These are phyloP conservation scores for Chalcosyrphus nemorum DNA, from an alignment of 2,888 invertebrate genomes.

Conservation along the genomic window DNA sequence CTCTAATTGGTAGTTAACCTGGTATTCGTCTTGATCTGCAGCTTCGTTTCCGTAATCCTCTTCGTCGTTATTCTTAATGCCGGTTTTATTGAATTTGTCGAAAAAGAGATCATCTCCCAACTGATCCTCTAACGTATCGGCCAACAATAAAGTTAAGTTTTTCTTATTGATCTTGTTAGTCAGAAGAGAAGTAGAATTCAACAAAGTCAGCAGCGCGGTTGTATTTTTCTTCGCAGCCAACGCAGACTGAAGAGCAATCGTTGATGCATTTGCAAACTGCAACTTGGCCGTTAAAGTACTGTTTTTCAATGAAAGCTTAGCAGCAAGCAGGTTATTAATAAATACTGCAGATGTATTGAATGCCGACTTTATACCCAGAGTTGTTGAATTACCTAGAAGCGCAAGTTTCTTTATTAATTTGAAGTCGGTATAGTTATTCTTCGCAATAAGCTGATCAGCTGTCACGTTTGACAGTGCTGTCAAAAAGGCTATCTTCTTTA, in stretches of 20 bases:
- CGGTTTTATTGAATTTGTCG: conserved; percentile 14
- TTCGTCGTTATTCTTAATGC: not conserved
- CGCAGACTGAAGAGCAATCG: not conserved
- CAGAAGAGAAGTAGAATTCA: not conserved
- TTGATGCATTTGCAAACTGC: conserved; percentile 14
- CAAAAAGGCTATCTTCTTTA: not conserved
- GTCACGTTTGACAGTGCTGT: conserved; percentile 3
- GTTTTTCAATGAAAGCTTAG: conserved; percentile 7
- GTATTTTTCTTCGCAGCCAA: conserved; percentile 1
- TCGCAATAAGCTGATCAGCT: not conserved
- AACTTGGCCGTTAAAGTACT: conserved; percentile 1
- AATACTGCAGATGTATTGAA: conserved; percentile 6
- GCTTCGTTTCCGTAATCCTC: not conserved
- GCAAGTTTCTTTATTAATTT: conserved; percentile 23
- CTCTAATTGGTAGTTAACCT: not conserved
- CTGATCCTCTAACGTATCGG: not conserved
- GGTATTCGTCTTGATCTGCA: not conserved
- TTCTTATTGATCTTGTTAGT: not conserved
- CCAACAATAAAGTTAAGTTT: not conserved
- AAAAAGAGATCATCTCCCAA: not conserved
- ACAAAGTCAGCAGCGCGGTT: not conserved
- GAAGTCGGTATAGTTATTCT: not conserved
- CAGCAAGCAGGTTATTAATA: not conserved
- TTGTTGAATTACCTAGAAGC: not conserved
- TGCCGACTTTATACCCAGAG: not conserved